Percentiles rank a stretch among this genome's conserved stretches.
phyloP scores from a whole-genome alignment of 2,113 vertebrate genomes.

The Melospiza georgiana region DNA sequence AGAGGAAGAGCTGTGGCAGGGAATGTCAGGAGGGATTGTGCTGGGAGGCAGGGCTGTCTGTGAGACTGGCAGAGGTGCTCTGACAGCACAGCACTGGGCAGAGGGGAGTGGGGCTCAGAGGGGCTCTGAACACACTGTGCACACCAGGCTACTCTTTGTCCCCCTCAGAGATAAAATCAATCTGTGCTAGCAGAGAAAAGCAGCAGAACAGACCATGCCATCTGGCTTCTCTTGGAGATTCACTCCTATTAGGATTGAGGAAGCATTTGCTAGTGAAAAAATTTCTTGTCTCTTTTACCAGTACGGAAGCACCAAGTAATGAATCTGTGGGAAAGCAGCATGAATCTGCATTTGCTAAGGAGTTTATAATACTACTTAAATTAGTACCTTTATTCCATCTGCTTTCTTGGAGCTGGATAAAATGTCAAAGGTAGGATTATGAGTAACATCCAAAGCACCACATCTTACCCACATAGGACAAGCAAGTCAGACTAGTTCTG shows the following conservation, averaged over 20 bases:
- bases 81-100: not conserved
- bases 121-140: not conserved
- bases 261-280: not conserved
- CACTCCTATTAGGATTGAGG: not conserved
- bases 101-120: not conserved
- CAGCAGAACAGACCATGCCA: not conserved
- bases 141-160: not conserved
- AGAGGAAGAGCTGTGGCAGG: not conserved
- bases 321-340: not conserved
- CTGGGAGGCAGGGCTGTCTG: not conserved
- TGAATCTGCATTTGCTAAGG: not conserved
- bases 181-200: not conserved
- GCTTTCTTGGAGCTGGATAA: constrained; percentile 3
- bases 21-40: not conserved
- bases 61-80: not conserved
- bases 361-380: not conserved
- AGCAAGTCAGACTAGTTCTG: constrained; percentile 57
- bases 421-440: constrained; percentile 19
- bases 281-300: not conserved
- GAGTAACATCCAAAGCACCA: not conserved
- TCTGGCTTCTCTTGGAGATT: not conserved
- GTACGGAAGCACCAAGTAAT: not conserved
- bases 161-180: not conserved
- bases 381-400: not conserved
- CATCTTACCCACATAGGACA: not conserved